Evolutionary conservation across 37 sponge, comb jelly and placozoan species (phyloP), one percentile per base, ranked within the genome.

Genomic region (Beroe forskalii): DNA sequence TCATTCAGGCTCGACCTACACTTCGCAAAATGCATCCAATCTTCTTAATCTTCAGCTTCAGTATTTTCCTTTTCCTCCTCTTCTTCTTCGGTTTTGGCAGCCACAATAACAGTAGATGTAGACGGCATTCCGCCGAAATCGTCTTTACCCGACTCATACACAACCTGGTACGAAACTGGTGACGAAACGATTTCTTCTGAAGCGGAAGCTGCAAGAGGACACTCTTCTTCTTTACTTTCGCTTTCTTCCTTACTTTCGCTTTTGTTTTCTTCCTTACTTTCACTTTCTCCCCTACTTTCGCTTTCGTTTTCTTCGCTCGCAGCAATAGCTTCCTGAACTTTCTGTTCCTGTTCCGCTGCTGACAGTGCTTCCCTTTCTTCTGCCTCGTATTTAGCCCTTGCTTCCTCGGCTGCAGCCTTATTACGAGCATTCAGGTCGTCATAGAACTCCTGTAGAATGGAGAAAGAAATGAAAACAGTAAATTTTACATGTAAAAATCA

Each of bases 361-460:
- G 72, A 33, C 1, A 69, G 35, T 36, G 27, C 32, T 35, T 69
- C 72, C 32, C 38, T 33, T 69, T 69, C 72, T 33, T 69, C 72
- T 69, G 35, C 72, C 39, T 69, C 72, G 72, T 69, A 69, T 35
- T 69, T 69, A 20, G 72, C 35, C 1, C 35, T 33, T 69, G 72
- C 72, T 33, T 69, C 72, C 19, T 69, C 72, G 20, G 72, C 72
- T 6, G 72, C 72, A 2, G 72, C 72, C 39, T 69, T 69, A 37
- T 69, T 69, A 1, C 72, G 72, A 2, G 72, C 72, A 33, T 69
- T 69, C 72, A 69, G 17, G 6, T 69, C 72, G 72, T 69, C 72
- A 37, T 69, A 69, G 72, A 69, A 69, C 38, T 69, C 72, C 72
- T 69, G 72, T 32, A 63, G 6, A n/a, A n/a, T n/a, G n/a, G n/a